Base-by-base conservation (phyloP, 2,113 vertebrate genomes). In the Macaca nemestrina region DNA sequence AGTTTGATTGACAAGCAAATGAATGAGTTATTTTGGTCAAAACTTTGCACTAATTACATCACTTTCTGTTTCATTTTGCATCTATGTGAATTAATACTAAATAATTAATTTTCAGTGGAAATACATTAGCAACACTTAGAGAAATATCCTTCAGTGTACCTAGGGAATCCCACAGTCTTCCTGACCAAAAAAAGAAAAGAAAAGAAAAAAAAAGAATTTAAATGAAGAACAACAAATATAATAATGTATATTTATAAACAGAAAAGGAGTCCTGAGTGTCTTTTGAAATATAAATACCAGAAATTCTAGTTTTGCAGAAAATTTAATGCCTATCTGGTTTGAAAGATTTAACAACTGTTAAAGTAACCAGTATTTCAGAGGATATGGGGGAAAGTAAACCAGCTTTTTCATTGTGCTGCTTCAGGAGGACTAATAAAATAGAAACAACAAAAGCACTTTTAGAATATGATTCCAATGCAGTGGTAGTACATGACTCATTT, bases 191-290 rank as follows among this genome's bases (percentile, higher is more conserved):
- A 59, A 70, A 96, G 40, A 88, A 45, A 70, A 96, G 40, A 88
- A 45, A 59, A 70, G 95, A 45, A 90, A 91, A 45, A n/a, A 70
- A 96, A 45, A 90, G 20, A 88, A 94, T 84, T 90, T 81, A 92
- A 92, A 92, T 90, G 13, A 90, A 81, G 25, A 97, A 92, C 45
- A 70, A 35, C 2, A 93, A 82, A 92, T 94, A 52, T 88, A 40
- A 88, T 84, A 45, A 50, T 9, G 32, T 55, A 27, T 48, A 79
- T 94, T 59, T 73, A 23, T 20, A 92, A 80, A 80, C 30, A 95
- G 50, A 83, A 87, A 89, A 78, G 61, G 17, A 61, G 13, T 61
- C 27, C 3, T 43, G 6, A 22, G 4, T 64, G 13, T 80, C 40
- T 82, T 57, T 30, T 84, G 13, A 87, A 96, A 73, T 79, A 40